phyloP scores from a whole-genome alignment of 2,888 invertebrate species.

The Malacosoma neustria region DNA sequence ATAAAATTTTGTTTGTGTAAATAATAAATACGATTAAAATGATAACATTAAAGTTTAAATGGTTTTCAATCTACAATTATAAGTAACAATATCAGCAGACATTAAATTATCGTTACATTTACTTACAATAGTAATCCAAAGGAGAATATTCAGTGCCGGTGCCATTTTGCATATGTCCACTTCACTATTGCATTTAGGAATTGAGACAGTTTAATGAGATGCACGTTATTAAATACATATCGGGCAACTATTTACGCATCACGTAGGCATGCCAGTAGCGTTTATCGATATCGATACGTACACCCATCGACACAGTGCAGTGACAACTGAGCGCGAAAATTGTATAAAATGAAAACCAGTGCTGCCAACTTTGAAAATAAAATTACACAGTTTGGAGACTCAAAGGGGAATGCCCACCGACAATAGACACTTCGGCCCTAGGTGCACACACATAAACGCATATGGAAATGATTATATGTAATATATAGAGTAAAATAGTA shows the following conservation, averaged over 20 bases:
- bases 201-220: slow-evolving; percentile 7
- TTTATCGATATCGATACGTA: slow-evolving; percentile 28
- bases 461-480: no score
- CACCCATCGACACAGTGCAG: slow-evolving; percentile 23
- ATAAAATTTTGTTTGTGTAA: no score
- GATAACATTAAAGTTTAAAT: no score
- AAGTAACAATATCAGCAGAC: slow-evolving; percentile 1
- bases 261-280: slow-evolving; percentile 26
- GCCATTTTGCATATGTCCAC: slow-evolving; percentile 24
- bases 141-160: slow-evolving; percentile 32
- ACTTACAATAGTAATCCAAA: slow-evolving; percentile 45
- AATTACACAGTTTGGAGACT: no score
- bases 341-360: no score
- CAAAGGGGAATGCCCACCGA: no score
- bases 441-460: no score
- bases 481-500: no score
- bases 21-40: no score
- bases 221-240: slow-evolving; percentile 29
- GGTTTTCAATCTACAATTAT: no score
- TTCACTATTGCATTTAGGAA: neutral
- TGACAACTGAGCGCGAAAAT: slow-evolving; percentile 25
- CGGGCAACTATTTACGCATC: slow-evolving; percentile 32
- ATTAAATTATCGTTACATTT: slow-evolving; percentile 7
- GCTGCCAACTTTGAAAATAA: no score
- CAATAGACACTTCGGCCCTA: no score